Base-by-base conservation (phyloP, 2,888 invertebrate genomes). In the Acanthococcus lagerstroemiae region DNA sequence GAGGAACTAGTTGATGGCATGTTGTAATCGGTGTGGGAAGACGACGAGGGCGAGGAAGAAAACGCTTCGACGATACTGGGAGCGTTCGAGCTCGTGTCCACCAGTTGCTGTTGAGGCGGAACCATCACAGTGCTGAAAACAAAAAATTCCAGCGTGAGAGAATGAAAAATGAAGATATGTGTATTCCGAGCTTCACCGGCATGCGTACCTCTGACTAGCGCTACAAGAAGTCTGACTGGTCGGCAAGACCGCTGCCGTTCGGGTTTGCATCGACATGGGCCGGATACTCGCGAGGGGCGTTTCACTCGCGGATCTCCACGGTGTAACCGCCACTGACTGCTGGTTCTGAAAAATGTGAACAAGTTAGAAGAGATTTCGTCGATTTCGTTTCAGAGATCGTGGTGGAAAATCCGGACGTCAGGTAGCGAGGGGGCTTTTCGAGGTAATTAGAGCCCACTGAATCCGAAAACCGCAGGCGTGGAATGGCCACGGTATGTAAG, bases 251-350 rank as follows among this genome's bases (percentile, higher is more conserved):
- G 87, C 87, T 22, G 86, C 87, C 70, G 86, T 87, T 65, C 86
- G 78, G 44, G 84, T 80, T 69, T 81, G 85, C 61, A 85, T 83
- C 1, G 88, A 86, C 83, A 95, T 92, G 0, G 95, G 95, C 37
- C 94, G 82, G 72, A 95, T 95, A 72, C 94, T 93, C 21, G 95
- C 95, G 69, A 94, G 80, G 0, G 88, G 93, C 0, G 93, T 90
- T 74, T 90, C 89, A 25, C 37, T 65, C 6, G 69, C 70, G 2
- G 86, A 85, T 68, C 88, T 82, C 76, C 87, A 83, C 22, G 84
- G 82, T n/a, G 80, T 81, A 46, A 83, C 82, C 4, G 82, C 81
- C 73, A 80, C 82, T 44, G 81, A 78, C 69, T 80, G 79, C 37
- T 73, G 73, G 26, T 69, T 68, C 73, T 73, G 57, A 21, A 68